A percentile compares a stretch with the other conserved stretches of the same genome.
Evolutionary conservation across 2,888 invertebrate genomes (phyloP).

Genomic region (Pteria penguin): DNA sequence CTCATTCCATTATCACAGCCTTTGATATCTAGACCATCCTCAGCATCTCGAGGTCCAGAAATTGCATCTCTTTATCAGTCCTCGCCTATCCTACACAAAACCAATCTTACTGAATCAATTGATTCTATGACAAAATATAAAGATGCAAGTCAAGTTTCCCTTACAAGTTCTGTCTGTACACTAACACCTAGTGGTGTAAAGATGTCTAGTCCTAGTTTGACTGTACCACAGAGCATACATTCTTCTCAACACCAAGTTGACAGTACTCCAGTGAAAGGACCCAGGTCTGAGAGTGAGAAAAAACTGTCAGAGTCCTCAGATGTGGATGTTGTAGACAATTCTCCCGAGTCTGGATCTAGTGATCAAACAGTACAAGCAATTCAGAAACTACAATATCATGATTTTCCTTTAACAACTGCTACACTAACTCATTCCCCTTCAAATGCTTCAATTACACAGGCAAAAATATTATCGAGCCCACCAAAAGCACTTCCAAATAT

Average conservation of each 20-base stretch:
- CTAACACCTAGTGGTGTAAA: neutral
- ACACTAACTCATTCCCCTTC: constrained; percentile 44
- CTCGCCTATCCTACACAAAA: neutral
- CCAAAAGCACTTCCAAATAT: constrained; percentile 9
- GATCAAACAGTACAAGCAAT: constrained; percentile 67
- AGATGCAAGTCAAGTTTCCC: neutral
- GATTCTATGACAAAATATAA: neutral
- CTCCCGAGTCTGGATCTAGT: too few relatives aligned
- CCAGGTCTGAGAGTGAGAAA: neutral
- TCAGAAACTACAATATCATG: constrained; percentile 74
- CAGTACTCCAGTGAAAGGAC: neutral
- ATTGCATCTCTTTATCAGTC: neutral
- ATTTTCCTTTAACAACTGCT: constrained; percentile 72
- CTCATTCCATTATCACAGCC: neutral
- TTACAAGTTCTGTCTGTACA: neutral
- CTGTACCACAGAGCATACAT: neutral
- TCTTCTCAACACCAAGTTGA: neutral
- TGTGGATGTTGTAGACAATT: constrained; percentile 8
- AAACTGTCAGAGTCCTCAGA: neutral
- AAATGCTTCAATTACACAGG: constrained; percentile 60
- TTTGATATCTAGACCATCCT: neutral
- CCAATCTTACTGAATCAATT: neutral
- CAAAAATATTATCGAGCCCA: constrained; percentile 56
- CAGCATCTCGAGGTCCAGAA: neutral
- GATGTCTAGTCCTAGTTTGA: neutral